Base-by-base conservation (phyloP, 2,113 vertebrate genomes). In the Oriolus oriolus region DNA sequence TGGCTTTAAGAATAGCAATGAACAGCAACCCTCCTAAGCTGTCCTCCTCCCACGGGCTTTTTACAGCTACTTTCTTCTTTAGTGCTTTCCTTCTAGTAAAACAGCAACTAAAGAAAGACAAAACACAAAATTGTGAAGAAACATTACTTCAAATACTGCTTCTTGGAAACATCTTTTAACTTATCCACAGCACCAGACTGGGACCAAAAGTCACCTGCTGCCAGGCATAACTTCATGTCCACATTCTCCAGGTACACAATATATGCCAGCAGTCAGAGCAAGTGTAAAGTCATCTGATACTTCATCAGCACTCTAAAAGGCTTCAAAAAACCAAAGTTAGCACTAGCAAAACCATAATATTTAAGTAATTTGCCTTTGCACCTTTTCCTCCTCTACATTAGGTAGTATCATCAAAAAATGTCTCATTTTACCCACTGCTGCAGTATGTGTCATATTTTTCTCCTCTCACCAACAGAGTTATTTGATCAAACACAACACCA, bases 241-340 rank as follows among this genome's bases (percentile, higher is more conserved):
- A 26, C 0, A 0, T 8, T 50, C 41, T 28, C 15, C 49, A 73
- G 24, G 27, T 44, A n/a, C 0, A 0, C 7, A 16, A 12, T 0
- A 35, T 7, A 17, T 0, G 0, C 30, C 4, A 69, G 45, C 53
- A 56, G 9, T 14, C 33, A 69, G 8, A 80, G 39, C 35, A 59
- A 85, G 30, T 0, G 10, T 37, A 11, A 66, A 63, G 28, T 74
- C n/a, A 6, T 1, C 9, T 19, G 35, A 35, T 16, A 50, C 76
- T 52, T 77, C 39, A 63, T 5, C 16, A 30, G 18, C 45, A 11
- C 17, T 37, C 13, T 44, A 23, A 75, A 69, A 57, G 6, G 6
- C 30, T n/a, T n/a, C 0, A 23, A 35, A 74, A 68, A 6, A 0
- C 2, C 3, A 5, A 22, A 39, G 5, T 11, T 74, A 64, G 10